Base-by-base conservation (phyloP, 2,888 invertebrate species). In the Chrysolina americana region DNA sequence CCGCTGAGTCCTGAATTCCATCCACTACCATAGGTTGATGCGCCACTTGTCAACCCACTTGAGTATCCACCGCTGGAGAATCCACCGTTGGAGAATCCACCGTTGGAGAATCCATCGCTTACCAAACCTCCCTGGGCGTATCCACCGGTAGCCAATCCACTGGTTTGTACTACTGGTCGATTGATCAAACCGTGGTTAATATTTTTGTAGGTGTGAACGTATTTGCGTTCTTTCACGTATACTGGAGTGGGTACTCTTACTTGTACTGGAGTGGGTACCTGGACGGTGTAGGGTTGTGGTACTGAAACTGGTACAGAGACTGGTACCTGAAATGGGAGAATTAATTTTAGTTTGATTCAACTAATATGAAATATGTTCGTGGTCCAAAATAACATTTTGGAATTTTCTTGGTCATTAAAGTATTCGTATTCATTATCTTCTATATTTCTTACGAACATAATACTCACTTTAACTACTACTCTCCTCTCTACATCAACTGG, bases 281-380 rank as follows among this genome's bases (percentile, higher is more conserved):
- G 79, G 9, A 84, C 84, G 41, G 83, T 80, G 50, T 79, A 77
- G n/a, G 85, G 83, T 70, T 84, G 80, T 68, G 82, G 80, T 74
- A 81, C 82, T 36, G 78, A 75, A 11, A 83, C 83, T 69, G 77
- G 74, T 44, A 83, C 80, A 19, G 79, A 79, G 2, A 80, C 79
- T 41, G 82, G 82, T 69, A 83, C 82, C 62, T 78, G 76, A n/a
- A 81, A 78, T 71, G 75, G 64, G 73, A 78, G 47, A 81, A 79
- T 23, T 1, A 4, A 8, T 50, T 19, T 50, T 8, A 50, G 1
- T 50, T 0, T 2, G 4, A 17, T 17, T 19, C 2, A 17, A 15
- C 9, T 2, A 4, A 50, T 19, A 1, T 19, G 10, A 50, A 2
- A 19, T n/a, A 19, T 2, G 19, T 50, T 50, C 15, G n/a, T n/a